Evolutionary conservation across 2,888 invertebrate genomes (phyloP), one percentile per base, ranked within the genome.

Genomic region (Fragum sueziense): DNA sequence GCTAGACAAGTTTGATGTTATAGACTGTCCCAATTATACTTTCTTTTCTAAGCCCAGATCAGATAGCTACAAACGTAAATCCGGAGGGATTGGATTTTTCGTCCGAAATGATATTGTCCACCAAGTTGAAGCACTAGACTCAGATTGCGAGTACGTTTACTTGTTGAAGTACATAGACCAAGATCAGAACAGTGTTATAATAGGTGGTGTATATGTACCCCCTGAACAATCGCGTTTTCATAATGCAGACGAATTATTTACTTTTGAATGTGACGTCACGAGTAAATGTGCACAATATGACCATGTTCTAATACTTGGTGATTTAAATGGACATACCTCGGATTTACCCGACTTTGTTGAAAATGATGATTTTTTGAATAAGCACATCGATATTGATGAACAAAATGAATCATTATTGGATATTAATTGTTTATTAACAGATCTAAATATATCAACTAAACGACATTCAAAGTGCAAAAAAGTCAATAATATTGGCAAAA

Each of bases 331-430:
- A 25, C 17, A 54, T 52, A 54, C 37, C n/a, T 11, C 52, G 17
- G 25, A 31, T 37, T 20, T 69, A 22, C 59, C 51, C n/a, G 74
- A 74, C 59, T 74, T n/a, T 29, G 52, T 61, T 34, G 59, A 41
- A 52, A 31, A 29, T 37, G 74, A 74, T 41, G 41, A 37, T 29
- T 74, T 69, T 61, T 14, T 74, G 25, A n/a, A 34, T 33, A 57
- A 69, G 20, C 17, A 59, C 22, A 59, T 74, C 47, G 41, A 74
- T 47, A 34, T 69, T 47, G 69, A 74, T 41, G 61, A 61, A 27
- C 52, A 52, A 1, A 31, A 29, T 52, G 9, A 33, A 3, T 33
- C n/a, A 14, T 22, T 31, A 61, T 20, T 29, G 14, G 31, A 34
- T 34, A 65, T 22, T 20, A 34, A 22, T 11, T 34, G 20, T 65